Base-by-base conservation (phyloP, 2,888 invertebrate species). In the Cryptus viduatorius region DNA sequence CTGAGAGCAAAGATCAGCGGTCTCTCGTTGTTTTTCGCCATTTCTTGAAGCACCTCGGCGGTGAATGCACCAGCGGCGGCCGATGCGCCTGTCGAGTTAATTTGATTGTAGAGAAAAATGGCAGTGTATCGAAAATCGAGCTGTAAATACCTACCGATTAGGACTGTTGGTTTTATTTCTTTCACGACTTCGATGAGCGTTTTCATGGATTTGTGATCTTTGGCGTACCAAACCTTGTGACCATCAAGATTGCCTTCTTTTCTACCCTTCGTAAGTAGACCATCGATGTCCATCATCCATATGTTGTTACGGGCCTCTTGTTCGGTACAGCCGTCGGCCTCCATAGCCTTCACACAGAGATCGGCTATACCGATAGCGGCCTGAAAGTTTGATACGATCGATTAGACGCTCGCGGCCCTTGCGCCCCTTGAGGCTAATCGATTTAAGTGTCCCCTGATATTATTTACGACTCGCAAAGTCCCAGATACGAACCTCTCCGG, bases 1-100 rank as follows among this genome's bases (percentile, higher is more conserved):
- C 99, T 99, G 59, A 99, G 95, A 10, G 99, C 99, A 93, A 99
- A 99, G 87, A 99, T 97, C 88, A 99, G 96, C 0, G 99, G 99
- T 75, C 97, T 95, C 3, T 98, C 96, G 88, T 98, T 98, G 92
- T 97, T 96, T 80, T 95, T 94, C 0, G 96, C 98, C 99, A 99
- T 99, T 88, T 96, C 96, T 90, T 96, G 94, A 72, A 99, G 94
- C 69, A 99, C 96, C 87, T 96, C 96, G 7, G 97, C 96, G 0
- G 98, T 98, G 93, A 99, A 99, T 0, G 98, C 97, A 24, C 98
- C 98, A 59, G 97, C 96, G 14, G 97, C 96, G 0, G 99, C 99
- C 2, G 99, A 98, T 75, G 98, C 99, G 88, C 99, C 99, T 96
- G 90, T 72, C 16, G 42, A 46, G n/a, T 76, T 44, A 84, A 72